phyloP scores from a whole-genome alignment of 2,888 invertebrate species.

The Idaea biselata region DNA sequence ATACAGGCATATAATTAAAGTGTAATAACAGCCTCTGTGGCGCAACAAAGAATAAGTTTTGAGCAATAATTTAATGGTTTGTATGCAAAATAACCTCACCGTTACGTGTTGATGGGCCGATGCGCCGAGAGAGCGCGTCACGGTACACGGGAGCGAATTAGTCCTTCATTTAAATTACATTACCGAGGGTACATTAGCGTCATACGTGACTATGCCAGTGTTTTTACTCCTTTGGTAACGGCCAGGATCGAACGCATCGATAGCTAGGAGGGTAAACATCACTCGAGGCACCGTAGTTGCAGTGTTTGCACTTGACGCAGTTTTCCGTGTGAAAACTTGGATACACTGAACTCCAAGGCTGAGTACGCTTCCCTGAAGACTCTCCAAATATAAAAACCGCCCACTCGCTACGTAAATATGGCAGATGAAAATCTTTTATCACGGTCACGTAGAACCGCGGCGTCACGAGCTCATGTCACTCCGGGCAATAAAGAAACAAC shows the following conservation, averaged over 20 bases:
- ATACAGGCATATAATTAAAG: slow-evolving; percentile 76
- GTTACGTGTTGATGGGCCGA: slow-evolving; percentile 77
- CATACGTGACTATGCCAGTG: slow-evolving; percentile 55
- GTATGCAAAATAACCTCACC: slow-evolving; percentile 79
- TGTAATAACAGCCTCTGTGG: slow-evolving; percentile 76
- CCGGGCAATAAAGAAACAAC: slow-evolving; percentile 71
- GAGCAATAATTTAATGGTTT: slow-evolving; percentile 80
- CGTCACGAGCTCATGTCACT: slow-evolving; percentile 79
- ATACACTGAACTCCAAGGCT: slow-evolving; percentile 44
- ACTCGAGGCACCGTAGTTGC: slow-evolving; percentile 38
- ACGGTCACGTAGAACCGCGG: slow-evolving; percentile 76
- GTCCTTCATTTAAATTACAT: slow-evolving; percentile 79
- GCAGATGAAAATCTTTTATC: slow-evolving; percentile 81
- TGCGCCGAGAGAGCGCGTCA: slow-evolving; percentile 73
- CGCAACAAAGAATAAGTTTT: slow-evolving; percentile 80
- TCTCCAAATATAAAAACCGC: slow-evolving; percentile 78
- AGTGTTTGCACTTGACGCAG: slow-evolving; percentile 33
- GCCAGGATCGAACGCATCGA: slow-evolving; percentile 50
- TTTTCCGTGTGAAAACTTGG: slow-evolving; percentile 76
- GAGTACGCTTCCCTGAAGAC: slow-evolving; percentile 62
- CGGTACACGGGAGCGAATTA: slow-evolving; percentile 74
- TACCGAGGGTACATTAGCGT: slow-evolving; percentile 60
- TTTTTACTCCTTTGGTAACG: slow-evolving; percentile 56
- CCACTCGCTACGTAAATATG: slow-evolving; percentile 79
- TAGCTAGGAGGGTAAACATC: slow-evolving; percentile 50